A percentile compares a stretch with the other conserved stretches of the same genome.
These are phyloP conservation scores for Brevimyrus niger DNA, from an alignment of 2,113 vertebrate species.

Conservation along the genomic window DNA sequence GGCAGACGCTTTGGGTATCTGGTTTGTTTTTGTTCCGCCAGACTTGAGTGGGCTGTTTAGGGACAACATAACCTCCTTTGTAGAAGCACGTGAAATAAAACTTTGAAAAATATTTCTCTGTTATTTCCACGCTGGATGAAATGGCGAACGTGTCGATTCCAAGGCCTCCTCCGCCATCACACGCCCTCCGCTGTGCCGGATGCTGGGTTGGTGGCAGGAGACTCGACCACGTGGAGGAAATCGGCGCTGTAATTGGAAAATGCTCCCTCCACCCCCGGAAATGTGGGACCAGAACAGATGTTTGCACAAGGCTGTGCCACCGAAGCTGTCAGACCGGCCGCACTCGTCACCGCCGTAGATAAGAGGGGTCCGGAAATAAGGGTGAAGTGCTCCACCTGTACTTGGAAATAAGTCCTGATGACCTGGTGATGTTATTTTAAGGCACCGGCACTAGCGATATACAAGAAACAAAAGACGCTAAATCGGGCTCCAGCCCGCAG, in stretches of 20 bases:
- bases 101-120: neutral
- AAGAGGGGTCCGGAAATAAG: neutral
- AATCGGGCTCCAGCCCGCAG: neutral
- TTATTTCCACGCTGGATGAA: neutral
- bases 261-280: neutral
- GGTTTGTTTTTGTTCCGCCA: neutral
- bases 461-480: too few relatives aligned
- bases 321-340: neutral
- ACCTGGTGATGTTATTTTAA: neutral
- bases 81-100: neutral
- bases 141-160: neutral
- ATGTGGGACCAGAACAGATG: neutral
- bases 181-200: neutral
- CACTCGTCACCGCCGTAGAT: neutral
- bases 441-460: neutral
- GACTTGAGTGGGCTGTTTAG: neutral
- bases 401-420: neutral
- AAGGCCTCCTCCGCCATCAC: neutral
- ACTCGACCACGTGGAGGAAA: neutral
- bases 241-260: neutral
- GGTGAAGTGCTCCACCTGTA: neutral
- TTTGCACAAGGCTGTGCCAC: neutral
- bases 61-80: neutral
- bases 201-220: neutral
- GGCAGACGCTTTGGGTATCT: neutral